Evolutionary conservation across 1,140 invertebrate species (phyloP), one percentile per base, ranked within the genome.

Genomic region (Heliconius melpomene): DNA sequence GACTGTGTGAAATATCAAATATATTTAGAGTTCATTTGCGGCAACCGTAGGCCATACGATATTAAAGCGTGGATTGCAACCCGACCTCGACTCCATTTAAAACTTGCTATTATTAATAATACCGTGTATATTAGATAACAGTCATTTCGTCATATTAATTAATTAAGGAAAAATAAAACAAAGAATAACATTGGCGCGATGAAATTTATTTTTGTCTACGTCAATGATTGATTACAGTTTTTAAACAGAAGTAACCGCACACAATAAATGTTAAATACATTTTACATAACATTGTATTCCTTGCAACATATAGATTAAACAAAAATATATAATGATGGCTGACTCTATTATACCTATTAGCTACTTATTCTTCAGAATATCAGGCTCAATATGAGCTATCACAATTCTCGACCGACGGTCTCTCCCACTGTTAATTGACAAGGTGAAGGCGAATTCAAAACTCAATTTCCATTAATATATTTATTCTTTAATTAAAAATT

Each of bases 331-430:
- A 86, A 88, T 84, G 85, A 93, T 93, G 93, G 92, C 92, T 91
- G 86, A 85, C 78, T 87, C 85, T 85, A 87, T 93, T 92, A 86
- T 91, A 94, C 87, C 87, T 92, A 91, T 86, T 85, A 89, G 83
- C 88, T 91, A 93, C 88, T 90, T 91, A 85, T 83, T 92, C 89
- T 87, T 88, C 88, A 89, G 89, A 92, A 93, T 91, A 93, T 92
- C 90, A 87, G 85, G 92, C 93, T 94, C 93, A 94, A 94, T 93
- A 94, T 93, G 93, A 94, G 93, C 92, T 93, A 93, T 92, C 85
- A 88, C 85, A 88, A 93, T 92, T 92, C 87, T 93, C 91, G 87
- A 87, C 91, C 89, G 40, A 57, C 87, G 88, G 90, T 87, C 92
- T 87, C 86, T 90, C 82, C 89, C 83, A 89, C 87, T 89, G 87